Conservation (phyloP, 2,888 invertebrate species). For the Sialis lutaria region DNA sequence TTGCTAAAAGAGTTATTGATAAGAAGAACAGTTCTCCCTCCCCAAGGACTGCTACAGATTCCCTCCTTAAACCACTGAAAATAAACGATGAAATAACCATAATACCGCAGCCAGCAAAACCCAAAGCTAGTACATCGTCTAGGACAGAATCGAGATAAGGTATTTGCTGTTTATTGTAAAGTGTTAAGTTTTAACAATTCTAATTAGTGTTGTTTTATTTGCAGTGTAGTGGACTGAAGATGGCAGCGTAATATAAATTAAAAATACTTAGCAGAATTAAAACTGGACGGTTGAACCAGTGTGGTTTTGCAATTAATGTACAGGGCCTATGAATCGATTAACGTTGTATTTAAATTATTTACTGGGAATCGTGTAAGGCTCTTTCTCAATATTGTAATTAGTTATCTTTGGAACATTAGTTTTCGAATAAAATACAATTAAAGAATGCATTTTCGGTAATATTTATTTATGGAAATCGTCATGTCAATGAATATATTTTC, state of each 20-base stretch:
- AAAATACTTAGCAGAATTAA: too few relatives aligned
- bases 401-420: constrained; percentile 3
- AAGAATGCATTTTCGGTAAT: constrained; percentile 10
- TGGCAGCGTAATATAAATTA: too few relatives aligned
- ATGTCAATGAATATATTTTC: constrained; percentile 14
- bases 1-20: constrained; percentile 73
- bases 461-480: constrained; percentile 17
- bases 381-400: constrained; percentile 2
- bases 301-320: too few relatives aligned
- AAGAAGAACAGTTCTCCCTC: constrained; percentile 38
- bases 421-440: constrained; percentile 3
- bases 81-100: constrained; percentile 83
- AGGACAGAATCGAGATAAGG: not conserved
- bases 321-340: too few relatives aligned
- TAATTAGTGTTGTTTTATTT: too few relatives aligned
- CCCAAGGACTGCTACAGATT: constrained; percentile 30
- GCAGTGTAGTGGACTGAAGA: too few relatives aligned
- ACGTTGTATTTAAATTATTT: too few relatives aligned
- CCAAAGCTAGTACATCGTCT: constrained; percentile 1
- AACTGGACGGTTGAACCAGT: too few relatives aligned
- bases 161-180: not conserved
- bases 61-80: constrained; percentile 61
- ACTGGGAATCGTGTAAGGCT: not conserved
- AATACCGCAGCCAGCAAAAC: constrained; percentile 62
- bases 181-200: not conserved